Percentiles rank a stretch among this genome's conserved stretches.
Conservation (phyloP, 2,888 invertebrate genomes). For the Dolomedes plantarius region DNA sequence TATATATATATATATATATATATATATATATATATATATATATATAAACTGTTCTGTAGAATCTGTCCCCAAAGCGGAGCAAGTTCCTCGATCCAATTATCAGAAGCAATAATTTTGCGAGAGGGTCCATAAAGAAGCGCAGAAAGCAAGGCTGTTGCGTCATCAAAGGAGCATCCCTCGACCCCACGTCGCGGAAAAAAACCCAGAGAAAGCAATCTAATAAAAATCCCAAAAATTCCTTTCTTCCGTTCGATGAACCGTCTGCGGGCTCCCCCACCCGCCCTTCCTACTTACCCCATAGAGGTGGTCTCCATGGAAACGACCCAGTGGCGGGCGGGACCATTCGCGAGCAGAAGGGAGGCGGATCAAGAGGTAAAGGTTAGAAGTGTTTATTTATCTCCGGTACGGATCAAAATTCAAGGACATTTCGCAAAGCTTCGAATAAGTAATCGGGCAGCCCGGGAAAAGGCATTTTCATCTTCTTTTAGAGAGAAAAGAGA, state of each 20-base stretch:
- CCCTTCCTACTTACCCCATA: neutral
- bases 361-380: neutral
- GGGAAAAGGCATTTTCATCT: too few species aligned
- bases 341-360: neutral
- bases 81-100: too few species aligned
- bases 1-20: too few species aligned
- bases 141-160: neutral
- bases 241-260: slow-evolving; percentile 55
- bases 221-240: slow-evolving; percentile 1
- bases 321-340: neutral
- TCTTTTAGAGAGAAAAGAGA: too few species aligned
- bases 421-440: neutral
- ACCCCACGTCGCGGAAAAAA: neutral
- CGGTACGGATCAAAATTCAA: neutral
- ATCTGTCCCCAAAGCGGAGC: too few species aligned
- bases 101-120: too few species aligned
- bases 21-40: too few species aligned
- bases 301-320: neutral
- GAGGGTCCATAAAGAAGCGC: neutral
- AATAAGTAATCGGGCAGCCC: too few species aligned
- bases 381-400: slow-evolving; percentile 3
- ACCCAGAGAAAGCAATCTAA: neutral
- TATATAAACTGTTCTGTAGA: too few species aligned
- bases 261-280: slow-evolving; percentile 37
- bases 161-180: neutral